Base-by-base conservation (phyloP, 1,140 invertebrate species). In the Myzus persicae region DNA sequence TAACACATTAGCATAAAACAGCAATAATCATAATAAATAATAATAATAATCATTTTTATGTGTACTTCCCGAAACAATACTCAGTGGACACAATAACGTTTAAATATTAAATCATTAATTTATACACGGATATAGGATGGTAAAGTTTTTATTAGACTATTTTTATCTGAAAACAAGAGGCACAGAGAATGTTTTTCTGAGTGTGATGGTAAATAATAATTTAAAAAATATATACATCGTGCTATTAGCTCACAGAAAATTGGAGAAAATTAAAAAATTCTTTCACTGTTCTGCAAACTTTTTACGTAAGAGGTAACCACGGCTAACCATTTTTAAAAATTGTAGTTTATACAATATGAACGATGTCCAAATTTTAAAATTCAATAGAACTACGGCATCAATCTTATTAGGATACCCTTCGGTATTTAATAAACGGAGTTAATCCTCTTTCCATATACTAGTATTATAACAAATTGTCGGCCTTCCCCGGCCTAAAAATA, bases 1-100 rank as follows among this genome's bases (percentile, higher is more conserved):
- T 46, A 46, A 87, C 0, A 22, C 7, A 89, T 89, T 48, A 89
- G 2, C 46, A 89, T 89, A 89, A 89, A 89, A 89, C 7, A 24
- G 48, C 36, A 51, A 48, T 46, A 44, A 87, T 84, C 24, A 44
- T 88, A 46, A 48, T 87, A 26, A 51, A 67, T 67, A 36, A 51
- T 88, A 51, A 48, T 87, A 44, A 87, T 87, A 87, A 46, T 89
- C n/a, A 88, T 88, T 88, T 46, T 36, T 38, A 8, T 46, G 36
- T 1, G 42, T 20, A 48, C 31, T 87, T 87, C 36, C 42, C 18
- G 31, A 36, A 87, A 87, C 31, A 46, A 85, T 42, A 85, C 84
- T 42, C 84, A 85, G 40, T 31, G 31, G 84, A 31, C 42, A 42
- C 11, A 31, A 40, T 31, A 40, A 40, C 26, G 31, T 48, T 46